Evolutionary conservation across 2,797 vertebrate species (phyloP), one percentile per base, ranked within the genome.

Genomic region (Anableps anableps): DNA sequence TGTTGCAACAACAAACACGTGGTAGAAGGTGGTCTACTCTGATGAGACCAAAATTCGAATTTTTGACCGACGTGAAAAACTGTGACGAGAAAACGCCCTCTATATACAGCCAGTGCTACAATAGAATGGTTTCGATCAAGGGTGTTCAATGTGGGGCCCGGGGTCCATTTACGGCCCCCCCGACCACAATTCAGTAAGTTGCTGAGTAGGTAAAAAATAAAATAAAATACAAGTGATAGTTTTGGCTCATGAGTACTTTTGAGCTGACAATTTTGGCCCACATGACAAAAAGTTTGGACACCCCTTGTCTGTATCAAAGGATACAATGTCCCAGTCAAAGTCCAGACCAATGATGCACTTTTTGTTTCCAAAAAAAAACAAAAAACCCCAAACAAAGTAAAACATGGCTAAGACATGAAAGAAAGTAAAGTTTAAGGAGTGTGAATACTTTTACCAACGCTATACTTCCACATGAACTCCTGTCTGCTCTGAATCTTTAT

Each of bases 391-490:
- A 62, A 34, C 17, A 62, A 53, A 53, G 26, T 10, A n/a, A 55
- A 58, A 55, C 26, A 55, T 55, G 1, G 26, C 21, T 26, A 19
- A 51, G 50, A 51, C 50, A 21, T 5, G 17, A 5, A 1, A 51
- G 10, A 17, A 5, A 8, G 6, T 2, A 31, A n/a, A 8, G 23
- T 26, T 71, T 5, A 71, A 71, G 55, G 26, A 19, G 26, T 72
- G 6, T 47, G 41, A 72, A 72, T 72, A 72, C 41, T 72, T 72
- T 72, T 47, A 26, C 68, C 26, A 21, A n/a, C 14, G 1, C 68
- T 47, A 14, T 17, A 75, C 80, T 60, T 75, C 86, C 87, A 78
- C 81, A 78, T 60, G 70, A 75, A 77, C 78, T 76, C 86, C 79
- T 0, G 51, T 82, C 83, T 83, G 74, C 75, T 82, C 62, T 68